A percentile compares a stretch with the other conserved stretches of the same genome.
These are phyloP conservation scores for Meloidogyne exigua DNA, from an alignment of 1,140 invertebrate genomes.

Conservation along the genomic window DNA sequence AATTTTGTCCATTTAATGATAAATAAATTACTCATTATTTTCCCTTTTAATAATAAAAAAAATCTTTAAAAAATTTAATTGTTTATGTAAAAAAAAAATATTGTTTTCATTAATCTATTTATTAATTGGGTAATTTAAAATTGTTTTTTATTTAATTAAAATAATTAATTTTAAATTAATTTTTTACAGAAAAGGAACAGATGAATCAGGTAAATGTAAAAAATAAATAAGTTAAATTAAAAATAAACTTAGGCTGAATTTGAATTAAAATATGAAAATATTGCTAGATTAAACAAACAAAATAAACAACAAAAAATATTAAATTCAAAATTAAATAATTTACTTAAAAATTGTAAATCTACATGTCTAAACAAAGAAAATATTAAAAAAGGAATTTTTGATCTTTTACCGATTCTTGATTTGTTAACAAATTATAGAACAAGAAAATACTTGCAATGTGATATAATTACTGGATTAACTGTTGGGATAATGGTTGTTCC, in stretches of 20 bases:
- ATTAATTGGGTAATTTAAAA: too few species aligned
- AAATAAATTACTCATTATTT: too few species aligned
- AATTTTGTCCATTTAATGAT: too few species aligned
- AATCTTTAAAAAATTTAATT: too few species aligned
- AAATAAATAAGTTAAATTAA: too few species aligned
- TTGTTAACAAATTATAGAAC: slow-evolving; percentile 61
- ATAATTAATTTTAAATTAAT: too few species aligned
- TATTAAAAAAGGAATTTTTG: not conserved
- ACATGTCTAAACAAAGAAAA: not conserved
- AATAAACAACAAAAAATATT: not conserved
- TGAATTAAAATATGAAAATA: not conserved
- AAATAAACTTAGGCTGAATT: not conserved
- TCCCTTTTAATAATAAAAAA: too few species aligned
- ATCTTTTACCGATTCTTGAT: slow-evolving; percentile 45
- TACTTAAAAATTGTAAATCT: not conserved
- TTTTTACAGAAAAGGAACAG: too few species aligned
- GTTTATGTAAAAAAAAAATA: too few species aligned
- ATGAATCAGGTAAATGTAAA: too few species aligned
- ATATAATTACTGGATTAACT: slow-evolving; percentile 64
- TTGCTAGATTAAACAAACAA: not conserved
- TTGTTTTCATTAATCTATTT: too few species aligned
- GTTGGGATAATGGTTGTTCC: slow-evolving; percentile 65
- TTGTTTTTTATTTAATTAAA: too few species aligned
- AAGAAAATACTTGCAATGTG: slow-evolving; percentile 51
- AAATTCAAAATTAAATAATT: not conserved